Percentiles rank a stretch among this genome's conserved stretches.
Evolutionary conservation across 1,140 invertebrate genomes (phyloP).

Genomic region (Anastatus disparis): DNA sequence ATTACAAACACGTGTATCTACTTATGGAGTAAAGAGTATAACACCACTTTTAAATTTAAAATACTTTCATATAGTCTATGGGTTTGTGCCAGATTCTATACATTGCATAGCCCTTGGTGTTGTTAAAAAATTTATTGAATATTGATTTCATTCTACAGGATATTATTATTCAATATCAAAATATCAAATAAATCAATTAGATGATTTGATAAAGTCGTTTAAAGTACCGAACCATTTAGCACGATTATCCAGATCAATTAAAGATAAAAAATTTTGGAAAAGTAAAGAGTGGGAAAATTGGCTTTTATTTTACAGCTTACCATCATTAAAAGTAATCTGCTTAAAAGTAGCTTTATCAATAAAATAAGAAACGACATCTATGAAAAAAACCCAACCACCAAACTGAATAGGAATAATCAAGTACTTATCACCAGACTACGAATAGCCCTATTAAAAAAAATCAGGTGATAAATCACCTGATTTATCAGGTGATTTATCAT

Average conservation of each 20-base stretch:
- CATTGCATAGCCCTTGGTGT: slow-evolving; percentile 30
- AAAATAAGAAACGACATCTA: too few relatives aligned
- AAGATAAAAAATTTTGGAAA: too few relatives aligned
- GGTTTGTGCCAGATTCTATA: slow-evolving; percentile 38
- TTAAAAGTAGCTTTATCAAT: too few relatives aligned
- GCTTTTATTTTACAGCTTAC: slow-evolving; percentile 38
- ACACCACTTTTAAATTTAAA: slow-evolving; percentile 27
- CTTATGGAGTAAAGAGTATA: slow-evolving; percentile 30
- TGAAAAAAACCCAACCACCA: too few relatives aligned
- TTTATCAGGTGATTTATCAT: too few relatives aligned
- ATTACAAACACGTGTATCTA: not conserved
- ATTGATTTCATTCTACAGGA: slow-evolving; percentile 30
- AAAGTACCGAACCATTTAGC: slow-evolving; percentile 36
- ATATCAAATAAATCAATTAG: slow-evolving; percentile 15
- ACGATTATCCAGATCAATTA: slow-evolving; percentile 29
- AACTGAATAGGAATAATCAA: too few relatives aligned
- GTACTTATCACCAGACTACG: too few relatives aligned
- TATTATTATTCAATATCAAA: slow-evolving; percentile 3
- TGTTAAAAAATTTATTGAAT: slow-evolving; percentile 32
- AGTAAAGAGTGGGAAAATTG: slow-evolving; percentile 39
- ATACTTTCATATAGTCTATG: slow-evolving; percentile 36
- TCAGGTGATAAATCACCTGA: too few relatives aligned
- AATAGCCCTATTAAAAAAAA: too few relatives aligned
- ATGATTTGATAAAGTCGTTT: not conserved
- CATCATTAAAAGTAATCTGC: slow-evolving; percentile 9